These are phyloP conservation scores for Urocynchramus pylzowi DNA, from an alignment of 2,113 vertebrate species.

Conservation along the genomic window DNA sequence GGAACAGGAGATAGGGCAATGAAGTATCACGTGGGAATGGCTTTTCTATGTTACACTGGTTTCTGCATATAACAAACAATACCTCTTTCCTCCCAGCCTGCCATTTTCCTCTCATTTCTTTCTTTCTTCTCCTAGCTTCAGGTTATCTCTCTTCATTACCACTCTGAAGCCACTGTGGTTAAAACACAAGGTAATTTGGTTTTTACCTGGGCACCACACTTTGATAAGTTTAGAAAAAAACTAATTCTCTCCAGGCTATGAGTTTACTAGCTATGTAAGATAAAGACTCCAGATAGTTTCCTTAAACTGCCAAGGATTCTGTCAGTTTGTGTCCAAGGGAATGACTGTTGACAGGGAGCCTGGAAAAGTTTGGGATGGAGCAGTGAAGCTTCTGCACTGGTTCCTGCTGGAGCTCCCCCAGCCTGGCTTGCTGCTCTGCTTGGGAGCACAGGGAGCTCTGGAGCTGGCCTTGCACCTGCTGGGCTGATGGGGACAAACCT, in stretches of 20 bases:
- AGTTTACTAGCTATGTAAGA: neutral
- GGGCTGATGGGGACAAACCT: accelerated
- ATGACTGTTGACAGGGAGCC: neutral
- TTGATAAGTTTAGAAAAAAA: neutral
- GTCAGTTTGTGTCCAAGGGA: neutral
- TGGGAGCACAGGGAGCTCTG: neutral
- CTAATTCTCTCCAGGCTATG: neutral
- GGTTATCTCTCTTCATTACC: neutral
- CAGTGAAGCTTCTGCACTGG: accelerated
- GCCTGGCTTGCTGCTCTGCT: accelerated
- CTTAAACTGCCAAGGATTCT: neutral
- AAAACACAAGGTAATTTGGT: neutral
- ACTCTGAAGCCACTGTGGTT: neutral
- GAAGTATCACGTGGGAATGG: neutral
- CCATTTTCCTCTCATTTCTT: neutral
- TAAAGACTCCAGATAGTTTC: neutral
- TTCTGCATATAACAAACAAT: neutral
- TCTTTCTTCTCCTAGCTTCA: neutral
- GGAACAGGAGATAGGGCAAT: neutral
- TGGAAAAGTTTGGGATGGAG: neutral
- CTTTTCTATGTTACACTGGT: neutral
- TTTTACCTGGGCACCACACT: neutral
- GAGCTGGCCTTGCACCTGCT: neutral
- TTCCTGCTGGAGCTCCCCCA: neutral
- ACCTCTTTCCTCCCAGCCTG: neutral